These are phyloP conservation scores for Pampusana beccarii DNA, from an alignment of 2,113 vertebrate genomes.

Conservation along the genomic window DNA sequence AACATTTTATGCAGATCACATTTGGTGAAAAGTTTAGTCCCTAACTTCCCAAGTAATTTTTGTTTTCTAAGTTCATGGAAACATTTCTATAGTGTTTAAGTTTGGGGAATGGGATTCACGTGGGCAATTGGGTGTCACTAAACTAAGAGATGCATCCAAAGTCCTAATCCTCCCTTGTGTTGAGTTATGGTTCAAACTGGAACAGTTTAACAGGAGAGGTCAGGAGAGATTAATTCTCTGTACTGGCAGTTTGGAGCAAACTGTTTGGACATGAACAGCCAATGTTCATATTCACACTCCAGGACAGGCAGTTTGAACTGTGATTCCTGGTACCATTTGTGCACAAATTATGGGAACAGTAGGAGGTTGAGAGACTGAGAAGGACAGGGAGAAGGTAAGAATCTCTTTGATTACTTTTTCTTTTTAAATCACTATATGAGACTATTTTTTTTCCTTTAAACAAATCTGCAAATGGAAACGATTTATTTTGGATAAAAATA, in stretches of 20 bases:
- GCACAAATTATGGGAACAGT: not conserved
- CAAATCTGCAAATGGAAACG: not conserved
- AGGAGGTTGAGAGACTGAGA: not conserved
- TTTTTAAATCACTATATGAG: not conserved
- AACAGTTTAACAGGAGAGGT: not conserved
- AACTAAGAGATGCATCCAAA: not conserved
- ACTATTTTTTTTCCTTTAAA: not conserved
- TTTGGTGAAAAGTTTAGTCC: not conserved
- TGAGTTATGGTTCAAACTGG: not conserved
- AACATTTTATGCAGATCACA: not conserved
- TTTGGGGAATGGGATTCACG: not conserved
- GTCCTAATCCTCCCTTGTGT: not conserved
- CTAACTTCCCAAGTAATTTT: not conserved
- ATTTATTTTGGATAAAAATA: conserved; percentile 30
- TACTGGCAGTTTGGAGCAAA: not conserved
- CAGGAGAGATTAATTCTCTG: not conserved
- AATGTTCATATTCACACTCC: not conserved
- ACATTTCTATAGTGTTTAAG: not conserved
- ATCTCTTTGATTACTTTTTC: not conserved
- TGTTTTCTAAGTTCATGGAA: not conserved
- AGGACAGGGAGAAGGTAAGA: not conserved
- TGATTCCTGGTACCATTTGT: not conserved
- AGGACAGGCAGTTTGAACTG: not conserved
- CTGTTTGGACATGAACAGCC: not conserved
- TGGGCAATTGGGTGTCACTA: not conserved